Evolutionary conservation across 2,113 vertebrate species (phyloP), one percentile per base, ranked within the genome.

Genomic region (Lepidothrix coronata): DNA sequence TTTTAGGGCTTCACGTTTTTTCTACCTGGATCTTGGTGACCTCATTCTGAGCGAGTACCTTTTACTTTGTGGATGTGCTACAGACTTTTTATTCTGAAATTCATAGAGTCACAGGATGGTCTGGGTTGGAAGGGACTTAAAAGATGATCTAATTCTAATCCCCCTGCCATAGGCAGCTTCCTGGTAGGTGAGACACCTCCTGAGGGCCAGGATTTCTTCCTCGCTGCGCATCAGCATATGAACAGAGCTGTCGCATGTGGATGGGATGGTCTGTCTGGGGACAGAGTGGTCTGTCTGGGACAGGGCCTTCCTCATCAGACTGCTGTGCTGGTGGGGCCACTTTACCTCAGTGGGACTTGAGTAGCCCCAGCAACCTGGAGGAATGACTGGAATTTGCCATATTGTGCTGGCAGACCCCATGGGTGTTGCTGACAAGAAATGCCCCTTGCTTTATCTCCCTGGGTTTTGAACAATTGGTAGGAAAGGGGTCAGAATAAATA

Each of bases 351-450:
- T 21, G 80, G 90, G 79, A 58, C n/a, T 77, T 11, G 3, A 33
- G 61, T 33, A 87, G 39, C 7, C 78, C 31, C 73, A 74, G 43
- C 65, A 96, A 81, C 88, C 95, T 88, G 85, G 15, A 95, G 61
- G 95, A 97, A 96, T 96, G 94, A 85, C 55, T 96, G 97, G 96
- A 97, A 97, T 97, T 95, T 31, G 1, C 51, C 20, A 20, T 2
- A 8, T 14, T 2, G 1, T 58, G 28, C 66, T 27, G n/a, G 91
- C 91, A 82, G 89, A 54, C 48, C 54, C n/a, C 1, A 0, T 0
- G 20, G 51, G 68, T 67, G 66, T 81, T 35, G 48, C 37, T 1
- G 14, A 92, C 63, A 71, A 83, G 59, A 91, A 84, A 90, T 68
- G 79, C 65, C 83, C 19, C 0, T 14, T 14, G 11, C 31, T 93